A percentile compares a stretch with the other conserved stretches of the same genome.
Evolutionary conservation across 2,888 invertebrate species (phyloP).

Genomic region (Mamestra brassicae): DNA sequence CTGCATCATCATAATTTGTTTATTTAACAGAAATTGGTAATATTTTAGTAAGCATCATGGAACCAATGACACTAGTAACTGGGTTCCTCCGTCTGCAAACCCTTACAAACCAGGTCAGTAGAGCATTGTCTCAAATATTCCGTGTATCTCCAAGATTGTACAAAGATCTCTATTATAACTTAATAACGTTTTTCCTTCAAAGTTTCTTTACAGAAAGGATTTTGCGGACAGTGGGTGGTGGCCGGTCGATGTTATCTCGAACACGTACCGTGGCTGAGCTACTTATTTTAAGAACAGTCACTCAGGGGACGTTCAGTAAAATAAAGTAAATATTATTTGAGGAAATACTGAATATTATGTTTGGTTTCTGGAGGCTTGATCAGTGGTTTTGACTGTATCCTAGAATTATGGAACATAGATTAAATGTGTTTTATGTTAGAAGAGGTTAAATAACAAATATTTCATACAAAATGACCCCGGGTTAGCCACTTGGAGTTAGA

Average conservation of each 20-base stretch:
- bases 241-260: constrained; percentile 41
- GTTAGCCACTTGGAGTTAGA: too few species aligned
- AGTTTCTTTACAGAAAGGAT: constrained; percentile 53
- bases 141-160: constrained; percentile 22
- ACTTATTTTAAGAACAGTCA: constrained; percentile 48
- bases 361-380: too few species aligned
- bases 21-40: too few species aligned
- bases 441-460: too few species aligned
- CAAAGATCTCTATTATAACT: constrained; percentile 44
- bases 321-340: constrained; percentile 38
- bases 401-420: too few species aligned
- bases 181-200: constrained; percentile 53
- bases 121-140: constrained; percentile 34
- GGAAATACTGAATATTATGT: constrained; percentile 10
- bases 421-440: too few species aligned
- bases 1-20: too few species aligned
- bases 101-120: constrained; percentile 34
- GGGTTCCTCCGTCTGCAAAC: background rate
- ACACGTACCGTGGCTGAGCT: constrained; percentile 43
- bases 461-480: too few species aligned
- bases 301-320: constrained; percentile 18
- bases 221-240: constrained; percentile 28
- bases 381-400: too few species aligned
- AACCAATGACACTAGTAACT: too few species aligned
- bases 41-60: background rate